phyloP scores from a whole-genome alignment of 1,140 invertebrate species.

The Scylla paramamosain region DNA sequence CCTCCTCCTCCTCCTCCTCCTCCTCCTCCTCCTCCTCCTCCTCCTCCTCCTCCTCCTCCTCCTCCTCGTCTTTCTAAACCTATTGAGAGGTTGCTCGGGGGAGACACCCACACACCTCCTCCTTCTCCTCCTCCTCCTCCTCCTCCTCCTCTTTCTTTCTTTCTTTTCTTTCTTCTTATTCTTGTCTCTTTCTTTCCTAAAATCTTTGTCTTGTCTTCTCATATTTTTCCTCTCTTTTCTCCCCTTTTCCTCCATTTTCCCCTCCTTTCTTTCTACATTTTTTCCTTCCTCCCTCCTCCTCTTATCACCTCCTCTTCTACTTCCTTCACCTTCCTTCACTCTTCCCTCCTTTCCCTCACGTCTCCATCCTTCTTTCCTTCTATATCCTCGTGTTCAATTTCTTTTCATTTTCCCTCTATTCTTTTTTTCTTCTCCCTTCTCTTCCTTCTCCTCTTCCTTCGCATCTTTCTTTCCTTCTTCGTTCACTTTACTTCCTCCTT shows the following conservation, averaged over 20 bases:
- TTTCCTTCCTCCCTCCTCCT: background rate
- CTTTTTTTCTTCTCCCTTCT: too few relatives aligned
- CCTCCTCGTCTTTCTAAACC: background rate
- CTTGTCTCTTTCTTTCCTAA: background rate
- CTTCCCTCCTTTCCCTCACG: background rate
- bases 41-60: background rate
- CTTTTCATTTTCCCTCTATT: too few relatives aligned
- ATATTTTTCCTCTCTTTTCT: background rate
- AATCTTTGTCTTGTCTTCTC: background rate
- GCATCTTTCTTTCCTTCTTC: too few relatives aligned
- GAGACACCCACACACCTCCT: background rate
- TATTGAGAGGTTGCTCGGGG: background rate
- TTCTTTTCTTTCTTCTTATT: too few relatives aligned
- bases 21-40: background rate
- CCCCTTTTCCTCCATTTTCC: background rate
- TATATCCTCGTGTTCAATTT: background rate
- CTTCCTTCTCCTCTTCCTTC: too few relatives aligned
- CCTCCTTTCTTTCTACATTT: too few relatives aligned
- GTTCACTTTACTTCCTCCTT: too few relatives aligned
- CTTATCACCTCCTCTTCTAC: background rate
- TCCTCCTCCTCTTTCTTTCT: background rate
- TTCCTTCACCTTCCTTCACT: background rate
- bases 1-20: background rate
- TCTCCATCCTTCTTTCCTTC: background rate
- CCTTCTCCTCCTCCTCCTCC: background rate